Evolutionary conservation across 2,113 vertebrate species (phyloP).

Genomic region (Gallinago undulata): DNA sequence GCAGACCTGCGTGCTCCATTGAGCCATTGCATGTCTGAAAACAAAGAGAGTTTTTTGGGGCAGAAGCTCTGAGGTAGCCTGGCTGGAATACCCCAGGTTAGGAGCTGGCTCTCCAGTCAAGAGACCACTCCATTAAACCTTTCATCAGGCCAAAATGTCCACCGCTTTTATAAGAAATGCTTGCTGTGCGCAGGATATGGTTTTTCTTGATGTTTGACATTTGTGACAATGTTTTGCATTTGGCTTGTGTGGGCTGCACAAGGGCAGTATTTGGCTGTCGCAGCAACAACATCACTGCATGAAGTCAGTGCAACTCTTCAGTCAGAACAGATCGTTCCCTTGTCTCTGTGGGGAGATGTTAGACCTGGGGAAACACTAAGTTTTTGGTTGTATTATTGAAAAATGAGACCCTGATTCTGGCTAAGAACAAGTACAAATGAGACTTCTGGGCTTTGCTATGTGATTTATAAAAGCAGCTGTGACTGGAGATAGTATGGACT

Average conservation of each 20-base stretch:
- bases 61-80: background rate
- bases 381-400: background rate
- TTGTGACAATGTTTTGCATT: background rate
- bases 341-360: background rate
- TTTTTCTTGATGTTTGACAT: background rate
- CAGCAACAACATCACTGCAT: background rate
- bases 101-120: background rate
- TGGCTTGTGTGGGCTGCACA: background rate
- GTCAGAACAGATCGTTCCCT: accelerated
- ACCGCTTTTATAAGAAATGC: background rate
- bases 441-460: background rate
- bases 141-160: background rate
- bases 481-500: no score
- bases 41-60: background rate
- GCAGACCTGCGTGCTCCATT: background rate
- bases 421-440: background rate
- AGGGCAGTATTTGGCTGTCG: background rate
- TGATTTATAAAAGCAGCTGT: background rate
- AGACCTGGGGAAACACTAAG: background rate
- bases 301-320: background rate
- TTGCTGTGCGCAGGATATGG: background rate
- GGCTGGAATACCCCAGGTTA: background rate
- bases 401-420: background rate
- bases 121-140: background rate
- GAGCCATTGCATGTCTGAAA: background rate